Base-by-base conservation (phyloP, 2,888 invertebrate species). In the Parthenolecanium corni region DNA sequence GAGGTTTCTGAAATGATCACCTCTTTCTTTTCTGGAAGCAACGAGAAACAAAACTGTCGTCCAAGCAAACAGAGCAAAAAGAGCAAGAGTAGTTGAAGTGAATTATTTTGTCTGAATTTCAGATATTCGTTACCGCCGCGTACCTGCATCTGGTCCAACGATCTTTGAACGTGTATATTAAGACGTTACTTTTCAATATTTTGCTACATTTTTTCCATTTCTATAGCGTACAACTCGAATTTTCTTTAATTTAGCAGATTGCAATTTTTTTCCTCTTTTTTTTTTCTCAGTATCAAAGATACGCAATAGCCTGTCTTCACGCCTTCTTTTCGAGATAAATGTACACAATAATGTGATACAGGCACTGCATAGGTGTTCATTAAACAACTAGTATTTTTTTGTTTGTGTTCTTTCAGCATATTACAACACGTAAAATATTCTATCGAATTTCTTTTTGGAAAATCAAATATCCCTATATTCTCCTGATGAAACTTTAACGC, bases 1-100 rank as follows among this genome's bases (percentile, higher is more conserved):
- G 97, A 97, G 76, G 84, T 98, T 79, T 91, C 94, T 0, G 97
- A 98, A 75, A 83, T 94, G 78, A 81, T 98, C 66, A 90, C 96
- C 0, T 84, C 86, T 38, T 83, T 86, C 69, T 84, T 95, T 68
- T 84, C 87, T 61, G 87, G 91, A 38, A 14, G 42, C 21, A 52
- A 23, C 5, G 53, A 53, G 11, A 54, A 63, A 38, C 53, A 53
- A 47, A 44, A 31, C 31, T 3, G 31, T 31, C 63, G 63, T 16
- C 16, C 53, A 1, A 63, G 21, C 36, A 53, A 53, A 31, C 52
- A 52, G 36, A 16, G 31, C n/a, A 53, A 53, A 31, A 46, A 46
- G 3, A 38, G n/a, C 36, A 63, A 44, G 36, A 6, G 53, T 12
- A 54, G 54, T 21, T 54, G 42, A 18, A 16, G 24, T 12, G n/a